Base-by-base conservation (phyloP, 2,888 invertebrate genomes). In the Leuctra nigra region DNA sequence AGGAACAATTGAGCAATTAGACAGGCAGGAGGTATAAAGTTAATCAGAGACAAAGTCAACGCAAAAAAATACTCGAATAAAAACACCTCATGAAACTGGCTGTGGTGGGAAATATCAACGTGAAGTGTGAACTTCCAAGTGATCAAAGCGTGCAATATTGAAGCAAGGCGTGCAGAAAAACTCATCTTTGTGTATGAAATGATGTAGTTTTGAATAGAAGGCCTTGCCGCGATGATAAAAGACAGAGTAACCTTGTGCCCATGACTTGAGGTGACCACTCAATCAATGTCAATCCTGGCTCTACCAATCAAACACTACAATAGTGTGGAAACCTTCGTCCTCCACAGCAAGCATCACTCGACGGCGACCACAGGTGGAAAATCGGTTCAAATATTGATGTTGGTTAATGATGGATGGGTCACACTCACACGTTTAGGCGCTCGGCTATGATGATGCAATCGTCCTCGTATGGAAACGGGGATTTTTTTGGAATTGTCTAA, bases 221-320 rank as follows among this genome's bases (percentile, higher is more conserved):
- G 11, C 41, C 41, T 41, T 41, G 41, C 41, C 14, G n/a, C n/a
- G 41, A 41, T 18, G 41, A 41, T 41, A 41, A 41, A 41, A 18
- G 41, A 41, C 18, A 29, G 14, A n/a, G 20, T 41, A 20, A 41
- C 41, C 33, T 48, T 48, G 33, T 48, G 58, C 52, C 58, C 58
- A 39, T 58, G 58, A 55, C 41, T 55, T 22, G 35, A 35, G 44
- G 58, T 55, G 58, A 58, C 58, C 58, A 58, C 58, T 58, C 55
- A 41, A 55, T 58, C 57, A 54, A 36, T 36, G 23, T 56, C 50
- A 24, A 24, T 35, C 11, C 25, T 56, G 54, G 46, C 54, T 41
- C 18, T 20, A 41, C 29, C 11, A 29, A 29, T 41, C 41, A 18
- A 18, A 4, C 18, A 41, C 41, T 7, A 41, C 41, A 41, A 41